Conservation (phyloP, 2,113 vertebrate genomes). For the Ciconia maguari region DNA sequence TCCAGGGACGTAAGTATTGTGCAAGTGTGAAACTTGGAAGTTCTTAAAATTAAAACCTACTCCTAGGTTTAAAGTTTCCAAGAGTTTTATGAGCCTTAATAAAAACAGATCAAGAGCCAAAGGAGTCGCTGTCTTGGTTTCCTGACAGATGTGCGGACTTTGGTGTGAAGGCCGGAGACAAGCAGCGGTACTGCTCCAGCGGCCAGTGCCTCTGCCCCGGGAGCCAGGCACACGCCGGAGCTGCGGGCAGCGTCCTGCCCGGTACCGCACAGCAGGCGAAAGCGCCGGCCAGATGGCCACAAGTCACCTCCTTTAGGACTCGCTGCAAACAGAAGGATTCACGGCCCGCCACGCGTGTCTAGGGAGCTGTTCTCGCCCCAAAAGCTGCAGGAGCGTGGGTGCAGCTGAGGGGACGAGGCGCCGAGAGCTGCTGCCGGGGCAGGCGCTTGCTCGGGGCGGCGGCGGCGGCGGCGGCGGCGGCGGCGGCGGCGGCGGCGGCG, state of each 20-base stretch:
- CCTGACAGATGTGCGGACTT: not conserved
- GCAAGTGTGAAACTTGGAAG: not conserved
- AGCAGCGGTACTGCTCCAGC: fast-evolving
- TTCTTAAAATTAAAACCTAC: not conserved
- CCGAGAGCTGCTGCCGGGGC: not conserved
- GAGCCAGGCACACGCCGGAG: not conserved
- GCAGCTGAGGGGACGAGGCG: not conserved
- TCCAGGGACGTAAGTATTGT: not conserved
- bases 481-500: not conserved
- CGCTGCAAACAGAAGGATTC: not conserved
- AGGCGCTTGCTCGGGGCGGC: too few relatives aligned
- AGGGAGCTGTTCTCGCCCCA: not conserved
- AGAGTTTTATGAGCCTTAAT: not conserved
- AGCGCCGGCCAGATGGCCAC: not conserved
- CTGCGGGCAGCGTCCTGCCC: too few relatives aligned
- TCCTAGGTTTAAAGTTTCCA: not conserved
- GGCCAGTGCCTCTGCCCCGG: too few relatives aligned
- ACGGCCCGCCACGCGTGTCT: fast-evolving
- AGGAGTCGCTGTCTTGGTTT: not conserved
- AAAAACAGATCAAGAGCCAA: not conserved
- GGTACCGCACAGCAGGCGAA: not conserved
- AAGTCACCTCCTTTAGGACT: too few relatives aligned
- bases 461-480: not conserved
- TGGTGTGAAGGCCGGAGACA: not conserved
- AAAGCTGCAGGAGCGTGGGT: not conserved